phyloP scores from a whole-genome alignment of 2,113 vertebrate genomes.

The Serinus canaria region DNA sequence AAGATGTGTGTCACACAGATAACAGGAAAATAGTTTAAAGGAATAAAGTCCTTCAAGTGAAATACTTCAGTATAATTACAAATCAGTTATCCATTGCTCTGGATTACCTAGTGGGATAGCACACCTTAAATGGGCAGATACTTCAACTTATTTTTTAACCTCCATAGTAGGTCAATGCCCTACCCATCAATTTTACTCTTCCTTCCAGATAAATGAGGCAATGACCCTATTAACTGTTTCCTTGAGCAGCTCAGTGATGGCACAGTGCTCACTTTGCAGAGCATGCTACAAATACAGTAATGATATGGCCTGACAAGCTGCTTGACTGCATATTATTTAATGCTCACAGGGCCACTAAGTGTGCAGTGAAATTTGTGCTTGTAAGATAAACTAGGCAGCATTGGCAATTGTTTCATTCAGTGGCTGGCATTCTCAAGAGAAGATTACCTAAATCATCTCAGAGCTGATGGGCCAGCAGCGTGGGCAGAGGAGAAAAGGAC shows the following conservation, averaged over 20 bases:
- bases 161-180: not conserved
- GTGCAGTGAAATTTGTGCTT: not conserved
- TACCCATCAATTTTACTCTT: not conserved
- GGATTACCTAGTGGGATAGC: not conserved
- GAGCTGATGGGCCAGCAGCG: not conserved
- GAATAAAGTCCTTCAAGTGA: not conserved
- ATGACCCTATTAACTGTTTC: constrained; percentile 7
- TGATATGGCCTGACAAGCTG: not conserved
- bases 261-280: not conserved
- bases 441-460: not conserved
- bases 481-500: not conserved
- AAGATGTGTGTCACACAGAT: not conserved
- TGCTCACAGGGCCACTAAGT: not conserved
- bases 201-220: not conserved
- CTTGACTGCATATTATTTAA: not conserved
- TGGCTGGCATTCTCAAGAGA: not conserved
- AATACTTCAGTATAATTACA: constrained; percentile 6
- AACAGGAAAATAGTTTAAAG: not conserved
- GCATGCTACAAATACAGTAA: not conserved
- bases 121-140: not conserved
- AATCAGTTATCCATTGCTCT: not conserved
- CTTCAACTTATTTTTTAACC: constrained; percentile 21
- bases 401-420: not conserved
- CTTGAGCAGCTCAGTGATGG: not conserved
- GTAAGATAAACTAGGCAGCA: not conserved